Evolutionary conservation across 2,888 invertebrate species (phyloP).

Genomic region (Malthinus flaveolus): DNA sequence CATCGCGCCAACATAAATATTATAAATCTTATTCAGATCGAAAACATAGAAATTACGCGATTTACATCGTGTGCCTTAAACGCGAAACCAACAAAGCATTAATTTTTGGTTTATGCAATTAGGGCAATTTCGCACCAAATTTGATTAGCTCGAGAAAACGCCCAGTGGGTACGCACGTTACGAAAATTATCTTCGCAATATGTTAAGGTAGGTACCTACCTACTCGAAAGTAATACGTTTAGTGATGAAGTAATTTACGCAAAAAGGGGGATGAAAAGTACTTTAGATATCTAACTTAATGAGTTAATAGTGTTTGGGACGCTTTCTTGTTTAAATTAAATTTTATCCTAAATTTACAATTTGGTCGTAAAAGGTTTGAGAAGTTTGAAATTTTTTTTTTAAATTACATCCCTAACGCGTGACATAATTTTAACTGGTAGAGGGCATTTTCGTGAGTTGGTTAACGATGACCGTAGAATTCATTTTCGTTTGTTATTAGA

Average conservation of each 20-base stretch:
- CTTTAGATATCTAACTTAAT: conserved; percentile 16
- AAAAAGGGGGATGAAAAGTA: not conserved
- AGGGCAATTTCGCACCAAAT: not conserved
- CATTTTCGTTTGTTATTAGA: too few species aligned
- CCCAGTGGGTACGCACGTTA: not conserved
- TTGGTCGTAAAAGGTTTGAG: too few species aligned
- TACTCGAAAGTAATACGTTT: not conserved
- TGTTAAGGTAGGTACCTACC: not conserved
- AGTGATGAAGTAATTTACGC: conserved; percentile 2
- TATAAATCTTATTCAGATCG: too few species aligned
- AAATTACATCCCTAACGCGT: too few species aligned
- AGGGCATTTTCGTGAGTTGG: too few species aligned
- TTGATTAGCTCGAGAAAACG: conserved; percentile 1
- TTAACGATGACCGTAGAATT: too few species aligned
- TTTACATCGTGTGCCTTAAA: too few species aligned
- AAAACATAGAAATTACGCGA: too few species aligned
- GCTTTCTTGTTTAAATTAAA: conserved; percentile 5
- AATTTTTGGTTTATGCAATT: too few species aligned
- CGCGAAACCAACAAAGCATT: too few species aligned
- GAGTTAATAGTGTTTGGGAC: conserved; percentile 21
- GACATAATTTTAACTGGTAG: too few species aligned
- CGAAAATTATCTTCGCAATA: conserved; percentile 2
- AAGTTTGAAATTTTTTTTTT: not conserved
- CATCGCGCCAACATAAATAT: too few species aligned
- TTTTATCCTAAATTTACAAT: not conserved